Evolutionary conservation across 2,888 invertebrate genomes (phyloP), one percentile per base, ranked within the genome.

Genomic region (Julus scandinavius): DNA sequence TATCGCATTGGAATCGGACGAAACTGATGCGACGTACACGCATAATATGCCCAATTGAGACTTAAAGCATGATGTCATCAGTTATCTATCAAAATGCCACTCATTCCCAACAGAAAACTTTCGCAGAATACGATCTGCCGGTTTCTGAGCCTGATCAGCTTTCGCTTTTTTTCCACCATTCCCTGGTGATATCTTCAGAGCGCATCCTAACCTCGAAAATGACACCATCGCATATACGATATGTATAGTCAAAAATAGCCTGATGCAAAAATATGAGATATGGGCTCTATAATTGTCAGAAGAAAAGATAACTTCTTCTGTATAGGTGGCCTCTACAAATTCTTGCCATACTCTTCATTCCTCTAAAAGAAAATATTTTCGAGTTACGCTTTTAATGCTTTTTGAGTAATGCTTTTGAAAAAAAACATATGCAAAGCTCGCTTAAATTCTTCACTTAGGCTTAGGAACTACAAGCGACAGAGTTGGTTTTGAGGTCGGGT

Each of bases 31-130:
- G 72, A 72, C 63, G 72, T 6, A 80, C 29, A 15, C 80, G 15
- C 38, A 80, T 80, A 80, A 80, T 80, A 80, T 80, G 80, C 80
- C 80, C 80, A 80, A 80, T 80, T 80, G 80, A 80, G 80, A 80
- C 80, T 80, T 40, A 80, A 80, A 80, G 80, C 80, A 80, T 38
- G 80, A 80, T 80, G 80, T 80, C 80, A 80, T 80, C 80, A 38
- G 80, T 80, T 80, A 80, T 80, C 80, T 80, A 80, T 80, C 11
- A 80, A 80, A 80, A 80, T 38, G 80, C 80, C 80, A 80, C 80
- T 80, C 80, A 80, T 80, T 80, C 80, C 38, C 80, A 80, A 15
- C 29, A 72, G 72, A 72, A 72, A 29, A 29, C 29, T 72, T 7
- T 20, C 6, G 38, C 80, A 15, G 38, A 80, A 80, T 80, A 80